A percentile compares a stretch with the other conserved stretches of the same genome.
Conservation (phyloP, 2,888 invertebrate genomes). For the Mayetiola destructor region DNA sequence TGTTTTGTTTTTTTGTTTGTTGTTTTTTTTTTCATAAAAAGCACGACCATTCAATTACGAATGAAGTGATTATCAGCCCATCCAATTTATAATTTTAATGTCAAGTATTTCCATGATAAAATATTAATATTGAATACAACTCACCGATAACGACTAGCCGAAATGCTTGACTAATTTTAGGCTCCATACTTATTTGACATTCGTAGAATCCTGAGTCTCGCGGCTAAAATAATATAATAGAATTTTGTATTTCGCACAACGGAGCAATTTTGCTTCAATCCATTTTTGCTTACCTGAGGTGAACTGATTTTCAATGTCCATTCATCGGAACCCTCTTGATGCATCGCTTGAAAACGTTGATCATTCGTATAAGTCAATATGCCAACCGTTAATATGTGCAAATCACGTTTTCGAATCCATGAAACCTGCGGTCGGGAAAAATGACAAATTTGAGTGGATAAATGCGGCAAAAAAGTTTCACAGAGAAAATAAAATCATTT, state of each 20-base stretch:
- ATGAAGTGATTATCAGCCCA: no score
- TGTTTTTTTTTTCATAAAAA: no score
- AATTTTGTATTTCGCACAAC: no score
- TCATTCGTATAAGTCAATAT: constrained; percentile 59
- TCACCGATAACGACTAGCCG: constrained; percentile 55
- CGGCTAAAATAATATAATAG: no score
- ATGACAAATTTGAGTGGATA: no score
- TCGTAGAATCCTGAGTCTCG: no score
- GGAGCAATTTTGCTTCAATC: no score
- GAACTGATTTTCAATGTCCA: constrained; percentile 58
- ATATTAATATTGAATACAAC: constrained; percentile 27
- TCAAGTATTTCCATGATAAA: not conserved
- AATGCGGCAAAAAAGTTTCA: no score
- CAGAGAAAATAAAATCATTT: no score
- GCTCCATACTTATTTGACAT: constrained; percentile 65
- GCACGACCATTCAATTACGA: no score
- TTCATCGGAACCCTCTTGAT: constrained; percentile 56
- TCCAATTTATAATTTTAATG: no score
- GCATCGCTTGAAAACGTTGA: constrained; percentile 51
- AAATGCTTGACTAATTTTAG: constrained; percentile 60
- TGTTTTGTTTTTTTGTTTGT: no score
- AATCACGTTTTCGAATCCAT: constrained; percentile 51
- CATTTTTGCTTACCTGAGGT: constrained; percentile 51
- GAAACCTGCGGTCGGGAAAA: not conserved
- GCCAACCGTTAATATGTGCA: constrained; percentile 60